Percentiles rank a stretch among this genome's conserved stretches.
These are phyloP conservation scores for Mythimna vitellina DNA, from an alignment of 2,888 invertebrate species.

Conservation along the genomic window DNA sequence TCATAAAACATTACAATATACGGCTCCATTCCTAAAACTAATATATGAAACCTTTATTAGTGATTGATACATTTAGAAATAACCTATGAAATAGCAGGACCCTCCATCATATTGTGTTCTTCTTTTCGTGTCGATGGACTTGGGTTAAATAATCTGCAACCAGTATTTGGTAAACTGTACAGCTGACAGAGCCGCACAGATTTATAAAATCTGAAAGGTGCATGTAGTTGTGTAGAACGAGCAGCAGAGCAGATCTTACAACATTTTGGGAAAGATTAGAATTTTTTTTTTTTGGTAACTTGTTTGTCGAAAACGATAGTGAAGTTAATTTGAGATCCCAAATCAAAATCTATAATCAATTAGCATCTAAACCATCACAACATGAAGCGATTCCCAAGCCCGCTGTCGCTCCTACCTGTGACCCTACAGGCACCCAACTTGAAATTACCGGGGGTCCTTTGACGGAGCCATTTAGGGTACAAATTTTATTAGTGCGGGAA, in stretches of 20 bases:
- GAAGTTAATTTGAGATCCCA: background rate
- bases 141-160: no score
- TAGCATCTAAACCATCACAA: background rate
- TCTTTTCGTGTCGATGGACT: no score
- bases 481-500: conserved; percentile 76
- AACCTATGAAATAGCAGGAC: background rate
- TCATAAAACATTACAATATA: no score
- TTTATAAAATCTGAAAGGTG: no score
- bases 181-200: no score
- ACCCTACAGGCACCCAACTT: conserved; percentile 52
- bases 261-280: background rate
- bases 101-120: no score
- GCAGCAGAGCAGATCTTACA: no score
- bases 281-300: background rate
- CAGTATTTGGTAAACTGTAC: no score
- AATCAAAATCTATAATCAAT: background rate
- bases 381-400: conserved; percentile 5
- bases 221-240: no score
- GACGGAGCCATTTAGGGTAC: conserved; percentile 74
- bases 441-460: conserved; percentile 71
- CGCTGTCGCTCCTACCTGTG: conserved; percentile 42
- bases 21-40: no score
- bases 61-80: no score
- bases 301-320: background rate
- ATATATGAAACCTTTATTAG: no score